phyloP scores from a whole-genome alignment of 2,113 vertebrate species.

The Epinephelus lanceolatus region DNA sequence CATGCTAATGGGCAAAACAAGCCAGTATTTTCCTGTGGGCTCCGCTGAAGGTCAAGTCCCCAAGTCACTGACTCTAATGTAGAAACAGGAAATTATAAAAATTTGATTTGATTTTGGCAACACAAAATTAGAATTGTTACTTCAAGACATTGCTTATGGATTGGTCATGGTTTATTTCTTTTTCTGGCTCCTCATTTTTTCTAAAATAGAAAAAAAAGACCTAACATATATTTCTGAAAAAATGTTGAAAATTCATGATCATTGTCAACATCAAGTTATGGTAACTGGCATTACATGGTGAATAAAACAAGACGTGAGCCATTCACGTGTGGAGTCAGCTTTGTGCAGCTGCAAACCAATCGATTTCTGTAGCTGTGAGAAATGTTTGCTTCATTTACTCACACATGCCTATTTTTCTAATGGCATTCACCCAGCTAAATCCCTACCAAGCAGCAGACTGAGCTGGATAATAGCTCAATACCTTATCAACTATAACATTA shows the following conservation, averaged over 20 bases:
- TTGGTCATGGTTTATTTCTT: not conserved
- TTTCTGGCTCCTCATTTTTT: not conserved
- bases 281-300: not conserved
- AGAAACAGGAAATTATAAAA: not conserved
- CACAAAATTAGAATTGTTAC: not conserved
- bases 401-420: not conserved
- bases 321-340: not conserved
- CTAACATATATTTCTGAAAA: too few species aligned
- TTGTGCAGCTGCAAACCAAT: constrained; percentile 8
- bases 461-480: not conserved
- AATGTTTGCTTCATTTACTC: constrained; percentile 11
- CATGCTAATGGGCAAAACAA: constrained; percentile 41
- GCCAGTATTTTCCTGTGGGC: not conserved
- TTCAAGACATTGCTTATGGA: not conserved
- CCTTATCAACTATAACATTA: not conserved
- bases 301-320: not conserved
- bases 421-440: constrained; percentile 1
- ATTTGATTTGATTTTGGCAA: not conserved
- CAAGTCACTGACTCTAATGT: constrained; percentile 12
- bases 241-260: too few species aligned
- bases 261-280: not conserved
- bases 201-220: not conserved
- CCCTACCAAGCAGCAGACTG: not conserved
- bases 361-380: not conserved
- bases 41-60: constrained; percentile 48